These are phyloP conservation scores for Theodoxus fluviatilis DNA, from an alignment of 2,888 invertebrate species.

Conservation along the genomic window DNA sequence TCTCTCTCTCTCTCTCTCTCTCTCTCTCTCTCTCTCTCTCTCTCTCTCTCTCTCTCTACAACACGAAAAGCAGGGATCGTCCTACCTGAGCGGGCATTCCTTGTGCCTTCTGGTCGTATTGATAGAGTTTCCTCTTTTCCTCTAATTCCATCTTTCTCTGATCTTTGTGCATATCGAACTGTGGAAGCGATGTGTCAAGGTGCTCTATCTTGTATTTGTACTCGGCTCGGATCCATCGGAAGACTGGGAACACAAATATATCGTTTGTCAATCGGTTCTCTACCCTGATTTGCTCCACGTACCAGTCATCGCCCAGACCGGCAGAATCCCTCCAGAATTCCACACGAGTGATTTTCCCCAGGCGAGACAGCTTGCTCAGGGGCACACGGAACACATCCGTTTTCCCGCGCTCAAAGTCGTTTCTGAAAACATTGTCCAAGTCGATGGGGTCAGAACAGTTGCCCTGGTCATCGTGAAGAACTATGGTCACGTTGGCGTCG, in stretches of 20 bases:
- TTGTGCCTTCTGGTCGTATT: constrained; percentile 40
- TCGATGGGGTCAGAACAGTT: constrained; percentile 55
- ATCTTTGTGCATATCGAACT: constrained; percentile 61
- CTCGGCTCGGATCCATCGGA: constrained; percentile 65
- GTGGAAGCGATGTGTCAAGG: constrained; percentile 65
- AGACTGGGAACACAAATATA: constrained; percentile 63
- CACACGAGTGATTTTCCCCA: constrained; percentile 47
- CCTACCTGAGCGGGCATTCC: constrained; percentile 52
- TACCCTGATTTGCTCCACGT: constrained; percentile 58
- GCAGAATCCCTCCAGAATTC: constrained; percentile 62
- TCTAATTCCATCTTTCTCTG: constrained; percentile 63
- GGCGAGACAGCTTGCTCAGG: constrained; percentile 28
- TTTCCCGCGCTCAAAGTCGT: constrained; percentile 57
- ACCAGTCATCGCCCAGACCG: constrained; percentile 65
- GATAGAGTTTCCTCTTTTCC: constrained; percentile 55
- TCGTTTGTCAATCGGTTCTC: constrained; percentile 48
- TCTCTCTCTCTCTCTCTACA: background rate
- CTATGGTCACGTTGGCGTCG: constrained; percentile 65
- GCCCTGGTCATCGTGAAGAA: constrained; percentile 63
- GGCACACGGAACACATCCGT: constrained; percentile 47
- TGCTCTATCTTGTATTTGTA: constrained; percentile 61
- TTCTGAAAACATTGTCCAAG: constrained; percentile 61
- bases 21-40: constrained; percentile 14
- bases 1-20: constrained; percentile 16
- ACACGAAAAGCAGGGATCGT: background rate